phyloP scores from a whole-genome alignment of 2,888 invertebrate species.

The Harmothoe impar region DNA sequence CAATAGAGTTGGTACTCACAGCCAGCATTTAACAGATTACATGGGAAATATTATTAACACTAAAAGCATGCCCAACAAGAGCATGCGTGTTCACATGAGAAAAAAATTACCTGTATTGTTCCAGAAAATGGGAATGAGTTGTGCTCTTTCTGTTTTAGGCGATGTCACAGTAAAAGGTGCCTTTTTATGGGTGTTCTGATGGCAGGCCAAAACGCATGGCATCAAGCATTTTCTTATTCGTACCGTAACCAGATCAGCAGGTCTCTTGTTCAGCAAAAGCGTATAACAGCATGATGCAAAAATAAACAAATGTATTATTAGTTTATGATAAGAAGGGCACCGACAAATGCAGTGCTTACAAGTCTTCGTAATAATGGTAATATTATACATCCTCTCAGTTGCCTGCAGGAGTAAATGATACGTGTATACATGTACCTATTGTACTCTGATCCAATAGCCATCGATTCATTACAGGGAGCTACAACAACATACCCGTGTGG shows the following conservation, averaged over 20 bases:
- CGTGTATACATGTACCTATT: background rate
- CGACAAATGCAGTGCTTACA: background rate
- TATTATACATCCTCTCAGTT: background rate
- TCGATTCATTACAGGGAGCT: background rate
- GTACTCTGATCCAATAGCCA: background rate
- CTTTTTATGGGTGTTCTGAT: no score
- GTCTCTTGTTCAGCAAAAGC: no score
- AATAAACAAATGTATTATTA: no score
- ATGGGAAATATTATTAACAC: constrained; percentile 6
- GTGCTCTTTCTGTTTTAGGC: background rate
- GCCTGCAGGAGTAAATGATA: background rate
- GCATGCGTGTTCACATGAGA: background rate
- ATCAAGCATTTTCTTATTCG: no score
- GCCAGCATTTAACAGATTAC: constrained; percentile 14
- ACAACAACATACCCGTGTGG: constrained; percentile 1
- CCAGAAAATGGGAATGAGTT: constrained; percentile 21
- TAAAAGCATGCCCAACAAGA: background rate
- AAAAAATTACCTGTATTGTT: background rate
- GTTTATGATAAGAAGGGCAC: no score
- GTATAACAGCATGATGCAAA: no score
- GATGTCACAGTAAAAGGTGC: no score
- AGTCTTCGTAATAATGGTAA: background rate
- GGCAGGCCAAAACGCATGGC: no score
- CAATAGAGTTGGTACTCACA: background rate
- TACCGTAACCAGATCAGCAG: no score